Percentiles rank a stretch among this genome's conserved stretches.
Evolutionary conservation across 2,797 vertebrate genomes (phyloP).

Genomic region (Oreochromis grahami): DNA sequence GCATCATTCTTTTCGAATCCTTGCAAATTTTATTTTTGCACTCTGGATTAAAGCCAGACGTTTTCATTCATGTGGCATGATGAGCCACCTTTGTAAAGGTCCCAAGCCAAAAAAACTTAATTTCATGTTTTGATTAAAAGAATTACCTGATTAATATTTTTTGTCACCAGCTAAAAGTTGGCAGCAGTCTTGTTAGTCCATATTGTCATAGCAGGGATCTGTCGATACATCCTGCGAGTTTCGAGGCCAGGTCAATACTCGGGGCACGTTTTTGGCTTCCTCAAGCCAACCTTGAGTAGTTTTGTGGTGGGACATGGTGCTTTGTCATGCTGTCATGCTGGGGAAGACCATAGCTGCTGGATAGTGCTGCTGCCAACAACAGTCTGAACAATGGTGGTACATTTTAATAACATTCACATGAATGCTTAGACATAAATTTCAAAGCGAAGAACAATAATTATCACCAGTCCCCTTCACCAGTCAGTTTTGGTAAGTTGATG

Average conservation of each 20-base stretch:
- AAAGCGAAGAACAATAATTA: neutral
- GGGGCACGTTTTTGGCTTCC: neutral
- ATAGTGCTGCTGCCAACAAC: neutral
- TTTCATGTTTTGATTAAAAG: neutral
- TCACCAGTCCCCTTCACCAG: neutral
- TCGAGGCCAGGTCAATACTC: neutral
- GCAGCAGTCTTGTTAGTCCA: neutral
- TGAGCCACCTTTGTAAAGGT: neutral
- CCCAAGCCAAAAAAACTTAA: neutral
- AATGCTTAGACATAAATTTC: neutral
- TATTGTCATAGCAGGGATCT: neutral
- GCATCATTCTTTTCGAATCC: neutral
- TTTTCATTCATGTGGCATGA: neutral
- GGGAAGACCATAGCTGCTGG: neutral
- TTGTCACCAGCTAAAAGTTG: neutral
- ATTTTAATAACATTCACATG: neutral
- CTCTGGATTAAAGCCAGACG: neutral
- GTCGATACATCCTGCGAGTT: accelerated
- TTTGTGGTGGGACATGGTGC: neutral
- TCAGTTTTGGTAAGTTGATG: neutral
- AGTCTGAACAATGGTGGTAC: neutral
- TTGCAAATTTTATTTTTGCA: neutral
- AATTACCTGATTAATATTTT: neutral
- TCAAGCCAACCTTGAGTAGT: neutral
- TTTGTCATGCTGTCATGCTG: neutral